Conservation (phyloP, 2,888 invertebrate genomes). For the Tetramorium bicarinatum region DNA sequence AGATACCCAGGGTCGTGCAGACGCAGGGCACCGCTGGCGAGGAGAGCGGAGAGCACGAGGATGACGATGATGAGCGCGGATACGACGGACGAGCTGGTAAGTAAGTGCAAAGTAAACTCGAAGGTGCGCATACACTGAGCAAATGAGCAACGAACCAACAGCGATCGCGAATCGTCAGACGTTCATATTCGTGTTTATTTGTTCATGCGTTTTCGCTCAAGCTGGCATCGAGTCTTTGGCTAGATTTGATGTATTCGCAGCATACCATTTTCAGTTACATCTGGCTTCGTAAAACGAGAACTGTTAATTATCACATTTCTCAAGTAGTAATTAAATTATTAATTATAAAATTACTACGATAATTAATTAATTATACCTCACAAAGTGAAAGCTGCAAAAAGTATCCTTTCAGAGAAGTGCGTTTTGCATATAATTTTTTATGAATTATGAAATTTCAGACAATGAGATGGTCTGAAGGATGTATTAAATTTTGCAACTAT, state of each 20-base stretch:
- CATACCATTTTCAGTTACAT: conserved; percentile 2
- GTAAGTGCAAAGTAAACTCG: conserved; percentile 67
- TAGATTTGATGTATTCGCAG: not conserved
- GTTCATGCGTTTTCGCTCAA: conserved; percentile 2
- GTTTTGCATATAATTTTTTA: not conserved
- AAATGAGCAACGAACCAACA: conserved; percentile 30
- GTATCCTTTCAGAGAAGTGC: not conserved
- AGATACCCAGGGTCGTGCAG: conserved; percentile 92
- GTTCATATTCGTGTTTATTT: not conserved
- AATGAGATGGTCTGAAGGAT: not conserved
- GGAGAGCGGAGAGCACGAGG: conserved; percentile 84
- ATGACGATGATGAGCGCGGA: conserved; percentile 89
- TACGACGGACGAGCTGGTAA: conserved; percentile 87
- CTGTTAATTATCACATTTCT: not conserved
- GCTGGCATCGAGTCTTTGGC: not conserved
- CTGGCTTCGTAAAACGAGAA: not conserved
- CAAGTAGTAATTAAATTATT: not conserved
- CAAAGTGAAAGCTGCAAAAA: not conserved
- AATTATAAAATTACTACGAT: not conserved
- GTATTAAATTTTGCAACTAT: not conserved
- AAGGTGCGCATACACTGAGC: conserved; percentile 24
- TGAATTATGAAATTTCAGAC: not conserved
- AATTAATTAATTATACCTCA: not conserved
- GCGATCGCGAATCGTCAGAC: conserved; percentile 23
- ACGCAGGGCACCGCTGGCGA: conserved; percentile 88